Percentiles rank a stretch among this genome's conserved stretches.
Evolutionary conservation across 2,113 vertebrate species (phyloP).

Genomic region (Pterocles orientalis): DNA sequence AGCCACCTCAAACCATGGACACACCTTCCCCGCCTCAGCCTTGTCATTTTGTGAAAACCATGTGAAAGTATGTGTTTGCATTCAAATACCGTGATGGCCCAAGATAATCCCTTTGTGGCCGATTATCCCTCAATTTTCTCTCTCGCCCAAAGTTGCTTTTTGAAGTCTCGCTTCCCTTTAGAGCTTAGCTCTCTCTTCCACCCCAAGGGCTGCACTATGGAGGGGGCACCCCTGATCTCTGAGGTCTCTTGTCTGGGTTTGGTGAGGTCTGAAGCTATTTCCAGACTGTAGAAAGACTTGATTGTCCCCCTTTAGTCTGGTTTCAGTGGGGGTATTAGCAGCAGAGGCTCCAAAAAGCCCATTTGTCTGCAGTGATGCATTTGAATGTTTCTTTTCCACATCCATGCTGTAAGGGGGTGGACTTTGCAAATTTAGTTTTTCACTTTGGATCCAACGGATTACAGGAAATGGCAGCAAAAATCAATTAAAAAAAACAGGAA

Average conservation of each 20-base stretch:
- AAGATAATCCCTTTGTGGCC: not conserved
- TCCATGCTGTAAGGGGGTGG: not conserved
- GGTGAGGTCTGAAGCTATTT: not conserved
- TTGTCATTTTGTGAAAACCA: not conserved
- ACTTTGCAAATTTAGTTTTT: not conserved
- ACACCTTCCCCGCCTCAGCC: not conserved
- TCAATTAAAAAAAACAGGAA: not conserved
- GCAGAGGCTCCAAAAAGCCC: not conserved
- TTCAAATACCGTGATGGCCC: not conserved
- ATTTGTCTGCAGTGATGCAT: not conserved
- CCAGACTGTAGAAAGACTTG: not conserved
- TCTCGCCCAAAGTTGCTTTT: not conserved
- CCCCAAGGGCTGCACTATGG: not conserved
- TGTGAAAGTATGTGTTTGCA: not conserved
- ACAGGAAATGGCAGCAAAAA: slow-evolving; percentile 12
- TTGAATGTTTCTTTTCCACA: not conserved
- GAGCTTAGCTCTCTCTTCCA: not conserved
- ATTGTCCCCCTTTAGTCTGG: not conserved
- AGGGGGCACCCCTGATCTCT: not conserved
- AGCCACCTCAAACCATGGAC: not conserved
- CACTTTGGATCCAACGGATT: not conserved
- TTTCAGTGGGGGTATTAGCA: not conserved
- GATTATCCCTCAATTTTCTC: not conserved
- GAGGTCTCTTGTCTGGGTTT: not conserved
- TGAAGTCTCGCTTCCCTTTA: not conserved